Evolutionary conservation across 2,113 vertebrate species (phyloP).

Genomic region (Corvus moneduloides): DNA sequence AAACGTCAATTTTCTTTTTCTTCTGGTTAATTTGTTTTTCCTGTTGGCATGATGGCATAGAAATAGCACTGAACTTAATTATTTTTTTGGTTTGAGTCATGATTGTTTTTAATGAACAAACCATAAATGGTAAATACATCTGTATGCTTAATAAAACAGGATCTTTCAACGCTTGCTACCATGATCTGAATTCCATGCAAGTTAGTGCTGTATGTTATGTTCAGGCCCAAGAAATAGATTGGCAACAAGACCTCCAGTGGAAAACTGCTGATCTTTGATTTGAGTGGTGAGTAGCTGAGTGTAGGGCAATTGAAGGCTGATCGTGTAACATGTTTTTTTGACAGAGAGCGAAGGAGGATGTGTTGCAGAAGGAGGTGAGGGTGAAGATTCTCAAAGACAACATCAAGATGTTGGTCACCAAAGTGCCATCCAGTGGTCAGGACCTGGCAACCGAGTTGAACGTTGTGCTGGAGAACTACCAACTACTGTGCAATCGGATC

Average conservation of each 20-base stretch:
- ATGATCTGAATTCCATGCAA: background rate
- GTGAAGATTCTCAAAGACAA: slow-evolving; percentile 98
- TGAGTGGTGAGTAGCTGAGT: background rate
- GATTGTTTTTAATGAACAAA: background rate
- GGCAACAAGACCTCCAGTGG: background rate
- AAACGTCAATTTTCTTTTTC: rapidly evolving
- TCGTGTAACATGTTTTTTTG: background rate
- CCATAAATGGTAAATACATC: background rate
- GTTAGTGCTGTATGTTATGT: background rate
- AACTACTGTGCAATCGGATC: slow-evolving; percentile 92
- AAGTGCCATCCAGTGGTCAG: slow-evolving; percentile 79
- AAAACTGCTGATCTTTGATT: background rate
- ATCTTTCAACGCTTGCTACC: background rate
- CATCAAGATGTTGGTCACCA: slow-evolving; percentile 86
- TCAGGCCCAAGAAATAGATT: background rate
- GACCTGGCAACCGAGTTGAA: slow-evolving; percentile 84
- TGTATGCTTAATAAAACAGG: background rate
- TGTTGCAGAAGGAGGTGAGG: slow-evolving; percentile 96
- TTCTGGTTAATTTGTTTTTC: background rate
- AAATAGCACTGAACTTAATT: background rate
- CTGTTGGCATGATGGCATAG: background rate
- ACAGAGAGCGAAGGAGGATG: slow-evolving; percentile 96
- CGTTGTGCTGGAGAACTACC: slow-evolving; percentile 88
- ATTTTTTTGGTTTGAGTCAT: background rate
- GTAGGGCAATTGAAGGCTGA: background rate